phyloP scores from a whole-genome alignment of 2,797 vertebrate genomes.

The Paedocypris micromegethes region DNA sequence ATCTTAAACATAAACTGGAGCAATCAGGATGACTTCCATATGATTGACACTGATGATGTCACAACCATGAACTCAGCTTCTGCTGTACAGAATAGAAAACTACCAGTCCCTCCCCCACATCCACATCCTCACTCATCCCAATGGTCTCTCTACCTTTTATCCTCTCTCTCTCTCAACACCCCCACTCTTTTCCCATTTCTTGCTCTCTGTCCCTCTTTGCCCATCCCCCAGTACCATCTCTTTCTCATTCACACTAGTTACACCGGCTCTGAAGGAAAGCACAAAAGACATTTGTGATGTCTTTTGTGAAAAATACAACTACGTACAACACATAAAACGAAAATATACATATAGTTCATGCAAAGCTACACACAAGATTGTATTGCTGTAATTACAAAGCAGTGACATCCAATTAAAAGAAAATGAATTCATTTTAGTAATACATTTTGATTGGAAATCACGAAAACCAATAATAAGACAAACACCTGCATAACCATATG shows the following conservation, averaged over 20 bases:
- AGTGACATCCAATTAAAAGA: too few species aligned
- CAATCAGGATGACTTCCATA: slow-evolving; percentile 43
- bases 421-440: too few species aligned
- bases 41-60: slow-evolving; percentile 56
- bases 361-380: too few species aligned
- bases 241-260: slow-evolving; percentile 13
- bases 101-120: slow-evolving; percentile 67
- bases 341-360: too few species aligned
- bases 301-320: too few species aligned
- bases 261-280: slow-evolving; percentile 11
- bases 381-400: too few species aligned
- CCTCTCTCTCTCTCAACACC: slow-evolving; percentile 48
- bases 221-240: slow-evolving; percentile 7
- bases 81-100: slow-evolving; percentile 68
- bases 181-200: slow-evolving; percentile 31
- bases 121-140: slow-evolving; percentile 43
- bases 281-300: too few species aligned
- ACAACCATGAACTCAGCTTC: slow-evolving; percentile 55
- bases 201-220: slow-evolving; percentile 7
- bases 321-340: too few species aligned
- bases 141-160: slow-evolving; percentile 52
- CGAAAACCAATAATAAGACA: too few species aligned
- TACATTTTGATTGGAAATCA: too few species aligned
- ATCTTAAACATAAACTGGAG: slow-evolving; percentile 26
- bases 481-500: too few species aligned